Evolutionary conservation across 2,797 vertebrate genomes (phyloP), one percentile per base, ranked within the genome.

Genomic region (Myripristis jacobus): DNA sequence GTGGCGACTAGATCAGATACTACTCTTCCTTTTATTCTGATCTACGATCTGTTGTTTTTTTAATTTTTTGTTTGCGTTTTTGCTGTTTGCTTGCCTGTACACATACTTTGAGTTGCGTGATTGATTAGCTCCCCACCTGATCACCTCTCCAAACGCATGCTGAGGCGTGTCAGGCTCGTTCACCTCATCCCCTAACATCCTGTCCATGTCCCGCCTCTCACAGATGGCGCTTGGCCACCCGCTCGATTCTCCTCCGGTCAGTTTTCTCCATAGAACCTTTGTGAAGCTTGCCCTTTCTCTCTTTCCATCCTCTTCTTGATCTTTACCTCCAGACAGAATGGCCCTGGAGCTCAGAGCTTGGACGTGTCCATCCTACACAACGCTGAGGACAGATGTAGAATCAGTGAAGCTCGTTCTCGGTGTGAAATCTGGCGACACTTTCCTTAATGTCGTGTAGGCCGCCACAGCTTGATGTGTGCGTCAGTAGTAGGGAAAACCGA

Each of bases 241-340:
- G 25, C 75, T 87, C 79, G 89, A 89, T 81, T 75, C 91, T 73
- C 88, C 89, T 84, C 91, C 87, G 94, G 94, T 95, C 90, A 95
- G 95, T 95, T 81, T 83, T 83, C 79, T 56, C 77, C 82, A 78
- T 83, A 71, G 68, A 79, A 78, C 76, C 73, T 73, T 21, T 89
- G 83, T 93, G 80, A 87, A 74, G 85, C 88, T 86, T 92, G 73
- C 79, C 66, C 66, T 8, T 69, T 73, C 77, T 83, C 75, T 87
- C 72, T 80, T 81, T 68, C 77, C 82, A 56, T 66, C 50, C 36
- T 31, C 29, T 56, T 52, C 41, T 85, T 34, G 6, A 76, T 43
- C 57, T 71, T 87, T 73, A 80, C 85, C 89, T 94, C 93, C 93
- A 93, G 91, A 93, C 92, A 94, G 92, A 94, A 92, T 92, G 91